A percentile compares a stretch with the other conserved stretches of the same genome.
Conservation (phyloP, 2,113 vertebrate genomes). For the Oreochromis niloticus region DNA sequence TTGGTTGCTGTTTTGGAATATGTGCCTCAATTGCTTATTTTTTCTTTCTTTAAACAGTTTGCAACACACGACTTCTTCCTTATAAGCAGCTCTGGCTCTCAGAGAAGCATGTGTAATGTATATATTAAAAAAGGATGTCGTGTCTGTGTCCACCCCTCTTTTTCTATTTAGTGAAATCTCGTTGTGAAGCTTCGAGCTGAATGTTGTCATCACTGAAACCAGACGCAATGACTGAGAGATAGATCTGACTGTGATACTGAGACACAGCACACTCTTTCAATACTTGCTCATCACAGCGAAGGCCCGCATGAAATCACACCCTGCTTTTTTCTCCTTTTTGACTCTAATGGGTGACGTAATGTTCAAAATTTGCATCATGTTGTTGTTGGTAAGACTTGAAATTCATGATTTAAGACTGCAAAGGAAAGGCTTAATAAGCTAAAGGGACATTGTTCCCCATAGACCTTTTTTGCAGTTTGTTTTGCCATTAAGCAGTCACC, state of each 20-base stretch:
- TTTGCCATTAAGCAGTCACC: neutral
- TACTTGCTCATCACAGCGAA: neutral
- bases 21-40: neutral
- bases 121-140: neutral
- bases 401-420: neutral
- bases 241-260: neutral
- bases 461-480: neutral
- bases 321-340: neutral
- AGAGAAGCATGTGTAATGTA: neutral
- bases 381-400: accelerated
- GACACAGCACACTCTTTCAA: neutral
- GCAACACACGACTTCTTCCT: neutral
- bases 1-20: neutral
- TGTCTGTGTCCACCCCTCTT: accelerated
- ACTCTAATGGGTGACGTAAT: neutral
- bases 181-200: neutral
- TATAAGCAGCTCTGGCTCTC: neutral
- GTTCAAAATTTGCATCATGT: neutral
- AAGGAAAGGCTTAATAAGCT: neutral
- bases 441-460: neutral
- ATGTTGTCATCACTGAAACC: neutral
- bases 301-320: accelerated
- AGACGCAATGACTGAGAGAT: neutral
- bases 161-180: neutral
- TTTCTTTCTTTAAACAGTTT: neutral